Evolutionary conservation across 1,140 invertebrate species (phyloP), one percentile per base, ranked within the genome.

Genomic region (Drosophila murphyi): DNA sequence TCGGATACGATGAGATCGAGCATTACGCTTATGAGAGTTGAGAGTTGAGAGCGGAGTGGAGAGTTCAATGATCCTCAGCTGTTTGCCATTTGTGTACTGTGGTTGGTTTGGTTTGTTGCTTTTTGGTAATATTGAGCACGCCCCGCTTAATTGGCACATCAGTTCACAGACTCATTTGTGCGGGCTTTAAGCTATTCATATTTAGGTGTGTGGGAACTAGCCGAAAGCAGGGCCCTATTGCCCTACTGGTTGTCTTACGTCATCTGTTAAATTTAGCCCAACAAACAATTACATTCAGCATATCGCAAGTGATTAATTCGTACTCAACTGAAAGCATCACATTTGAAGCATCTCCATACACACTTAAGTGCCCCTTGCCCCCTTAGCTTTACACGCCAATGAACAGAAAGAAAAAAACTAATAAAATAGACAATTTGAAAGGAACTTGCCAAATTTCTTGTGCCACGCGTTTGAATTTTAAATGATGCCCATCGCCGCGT

Each of bases 381-480:
- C 32, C 50, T n/a, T 4, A 43, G 3, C 50, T 20, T 20, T 20
- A 20, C 20, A 1, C 20, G 20, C 20, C 20, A 20, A 20, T 20
- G 48, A 48, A 4, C 41, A 32, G 32, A 4, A 37, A 7, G 52
- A 35, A 31, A 32, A 20, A 20, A 20, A 20, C 20, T 20, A 20
- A 20, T 20, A 20, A 20, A 20, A 20, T 20, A 57, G 10, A 45
- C 43, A 48, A 61, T 69, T 74, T 45, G 76, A 78, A 78, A 76
- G 77, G 69, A 79, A 77, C 63, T 61, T 77, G 74, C 61, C 65
- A 80, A 87, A 72, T 79, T 89, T 88, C 63, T 70, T 71, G 72
- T 81, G 85, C 85, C 85, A 89, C 85, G 85, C 85, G 85, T 85
- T 70, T 90, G 64, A 64, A 85, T 89, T 85, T 86, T 73, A 85